Base-by-base conservation (phyloP, 2,113 vertebrate genomes). In the Eleginops maclovinus region DNA sequence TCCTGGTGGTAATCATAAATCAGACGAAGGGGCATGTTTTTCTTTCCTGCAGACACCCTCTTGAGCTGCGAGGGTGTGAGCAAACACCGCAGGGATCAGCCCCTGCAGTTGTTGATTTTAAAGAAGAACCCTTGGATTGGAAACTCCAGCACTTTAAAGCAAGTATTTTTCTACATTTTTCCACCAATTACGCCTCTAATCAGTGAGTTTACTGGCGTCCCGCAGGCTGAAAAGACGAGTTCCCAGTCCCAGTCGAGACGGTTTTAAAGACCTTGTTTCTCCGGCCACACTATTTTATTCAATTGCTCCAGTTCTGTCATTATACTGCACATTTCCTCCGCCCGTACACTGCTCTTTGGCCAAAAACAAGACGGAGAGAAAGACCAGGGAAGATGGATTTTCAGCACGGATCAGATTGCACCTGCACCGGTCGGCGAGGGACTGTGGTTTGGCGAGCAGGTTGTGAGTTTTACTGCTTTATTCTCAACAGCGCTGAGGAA, bases 391-490 rank as follows among this genome's bases (percentile, higher is more conserved):
- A 22, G 79, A 63, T 47, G 26, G 76, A 69, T 62, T 77, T 75
- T n/a, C 67, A 70, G 59, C 31, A 4, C 16, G 2, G 77, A 62
- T 81, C 83, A 44, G 17, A 47, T 79, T 80, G 56, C 85, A 89
- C 81, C 83, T 86, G 85, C 76, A 67, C n/a, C n/a, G 31, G 31
- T 36, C 61, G 10, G 21, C 22, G 71, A 79, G 40, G 46, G 47
- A 68, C 17, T 64, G 75, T 0, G 64, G 77, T 79, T 61, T 83
- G 77, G 67, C 43, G 2, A 19, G 66, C 59, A 43, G 28, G 28
- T 69, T 64, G 51, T 81, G 72, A 4, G 43, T 24, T 41, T 16
- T 22, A 36, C 31, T 71, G 80, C 76, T 77, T 66, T n/a, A 64
- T 63, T 58, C 70, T 41, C 17, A 3, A 16, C 44, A 17, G 66